Base-by-base conservation (phyloP, 2,113 vertebrate species). In the Crotalus tigris region DNA sequence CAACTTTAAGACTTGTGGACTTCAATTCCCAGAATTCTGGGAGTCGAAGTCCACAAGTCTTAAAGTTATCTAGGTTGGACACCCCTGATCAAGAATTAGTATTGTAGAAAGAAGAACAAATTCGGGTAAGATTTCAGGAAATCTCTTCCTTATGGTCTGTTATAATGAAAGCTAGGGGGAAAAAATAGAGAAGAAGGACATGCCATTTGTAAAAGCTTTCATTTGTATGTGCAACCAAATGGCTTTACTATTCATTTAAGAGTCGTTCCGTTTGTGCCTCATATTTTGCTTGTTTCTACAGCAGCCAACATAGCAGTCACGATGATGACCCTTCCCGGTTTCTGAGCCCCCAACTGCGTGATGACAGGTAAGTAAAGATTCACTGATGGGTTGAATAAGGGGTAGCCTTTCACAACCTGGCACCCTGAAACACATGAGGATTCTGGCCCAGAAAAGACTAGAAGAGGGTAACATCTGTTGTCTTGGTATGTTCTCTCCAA, bases 251-350 rank as follows among this genome's bases (percentile, higher is more conserved):
- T 39, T 9, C 69, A 8, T 8, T 39, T 10, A 26, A 58, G 24
- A 2, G 17, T 44, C 96, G 23, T 96, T 44, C 3, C 9, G 89
- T 23, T 91, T 58, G 2, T 91, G 49, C 94, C 75, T 96, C 46
- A 44, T 29, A 19, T 90, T 85, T 87, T 64, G 33, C 94, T 24
- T 97, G 61, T 96, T 69, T 26, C 93, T 95, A 1, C 96, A 98
- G 98, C 97, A 98, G 98, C 85, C 98, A 98, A 92, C 98, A 98
- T 69, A 98, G 98, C 96, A 98, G 98, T 98, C 98, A 99, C 4
- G 99, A 99, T 0, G 99, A 99, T 6, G 99, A 99, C 88, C 92
- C 94, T 0, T 96, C 96, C 61, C 98, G 98, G 9, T 98, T 99
- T 98, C 93, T 99, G 98, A 99, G 98, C 95, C 99, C 99, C 53